Conservation (phyloP, 2,888 invertebrate species). For the Priocnemis perturbator region DNA sequence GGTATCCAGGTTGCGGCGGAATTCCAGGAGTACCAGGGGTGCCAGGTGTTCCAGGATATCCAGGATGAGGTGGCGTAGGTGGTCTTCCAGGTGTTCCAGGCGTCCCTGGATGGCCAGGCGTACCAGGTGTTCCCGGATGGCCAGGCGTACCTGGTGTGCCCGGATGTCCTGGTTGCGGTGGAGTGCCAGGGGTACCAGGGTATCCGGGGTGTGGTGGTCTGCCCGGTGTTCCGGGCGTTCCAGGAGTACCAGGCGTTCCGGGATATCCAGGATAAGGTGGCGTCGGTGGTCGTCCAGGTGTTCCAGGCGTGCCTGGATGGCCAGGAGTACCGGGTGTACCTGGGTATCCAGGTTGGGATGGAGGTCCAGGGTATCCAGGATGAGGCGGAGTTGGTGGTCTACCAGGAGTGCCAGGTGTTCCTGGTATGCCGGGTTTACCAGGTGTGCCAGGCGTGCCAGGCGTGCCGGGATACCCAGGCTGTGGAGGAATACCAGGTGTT, state of each 20-base stretch:
- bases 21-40: constrained; percentile 52
- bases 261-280: constrained; percentile 38
- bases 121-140: constrained; percentile 59
- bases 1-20: constrained; percentile 59
- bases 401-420: constrained; percentile 57
- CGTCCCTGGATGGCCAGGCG: constrained; percentile 39
- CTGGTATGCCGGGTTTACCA: constrained; percentile 62
- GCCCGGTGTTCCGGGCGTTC: constrained; percentile 36
- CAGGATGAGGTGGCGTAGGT: constrained; percentile 53
- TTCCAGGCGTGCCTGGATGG: constrained; percentile 31
- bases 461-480: constrained; percentile 52
- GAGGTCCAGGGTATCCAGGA: constrained; percentile 27
- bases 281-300: constrained; percentile 32
- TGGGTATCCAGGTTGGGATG: constrained; percentile 58
- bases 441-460: constrained; percentile 56
- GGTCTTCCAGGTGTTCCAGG: constrained; percentile 41
- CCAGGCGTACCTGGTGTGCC: constrained; percentile 62
- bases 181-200: constrained; percentile 41
- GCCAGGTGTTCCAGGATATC: constrained; percentile 42
- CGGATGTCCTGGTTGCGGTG: constrained; percentile 38
- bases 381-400: constrained; percentile 56
- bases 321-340: constrained; percentile 57
- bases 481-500: constrained; percentile 40
- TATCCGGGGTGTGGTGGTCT: constrained; percentile 51
- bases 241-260: constrained; percentile 35